phyloP scores from a whole-genome alignment of 1,140 invertebrate genomes.

The Drosophila malerkotliana region DNA sequence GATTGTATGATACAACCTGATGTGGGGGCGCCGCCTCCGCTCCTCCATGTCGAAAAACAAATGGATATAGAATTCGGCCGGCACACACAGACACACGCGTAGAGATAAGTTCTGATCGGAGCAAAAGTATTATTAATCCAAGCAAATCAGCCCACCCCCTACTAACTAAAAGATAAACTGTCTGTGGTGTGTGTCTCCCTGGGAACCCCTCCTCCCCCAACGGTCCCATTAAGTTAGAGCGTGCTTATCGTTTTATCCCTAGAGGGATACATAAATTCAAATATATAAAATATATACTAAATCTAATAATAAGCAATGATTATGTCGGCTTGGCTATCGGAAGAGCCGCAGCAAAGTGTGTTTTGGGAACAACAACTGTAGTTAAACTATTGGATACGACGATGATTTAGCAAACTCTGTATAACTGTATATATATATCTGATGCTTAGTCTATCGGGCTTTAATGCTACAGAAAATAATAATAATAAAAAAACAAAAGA shows the following conservation, averaged over 20 bases:
- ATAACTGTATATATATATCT: constrained; percentile 67
- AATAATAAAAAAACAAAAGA: neutral
- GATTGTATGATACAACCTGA: constrained; percentile 96
- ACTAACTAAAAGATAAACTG: constrained; percentile 36
- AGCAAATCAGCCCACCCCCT: constrained; percentile 40
- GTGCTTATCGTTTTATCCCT: constrained; percentile 9
- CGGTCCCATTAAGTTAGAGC: constrained; percentile 21
- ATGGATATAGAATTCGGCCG: constrained; percentile 82
- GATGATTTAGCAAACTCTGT: constrained; percentile 65
- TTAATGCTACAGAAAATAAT: constrained; percentile 2
- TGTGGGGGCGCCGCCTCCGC: constrained; percentile 91
- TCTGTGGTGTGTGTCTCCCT: constrained; percentile 64
- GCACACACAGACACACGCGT: constrained; percentile 72
- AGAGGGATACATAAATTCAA: constrained; percentile 3
- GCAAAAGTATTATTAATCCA: constrained; percentile 36
- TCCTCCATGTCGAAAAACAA: constrained; percentile 83
- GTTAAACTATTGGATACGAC: constrained; percentile 74
- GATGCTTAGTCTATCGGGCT: constrained; percentile 48
- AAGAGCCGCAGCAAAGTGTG: constrained; percentile 64
- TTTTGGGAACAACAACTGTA: constrained; percentile 83
- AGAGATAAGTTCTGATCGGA: constrained; percentile 67
- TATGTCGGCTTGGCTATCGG: constrained; percentile 48
- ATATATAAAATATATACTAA: constrained; percentile 8
- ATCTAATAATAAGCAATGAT: constrained; percentile 54
- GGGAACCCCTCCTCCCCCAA: constrained; percentile 1